Evolutionary conservation across 2,888 invertebrate genomes (phyloP).

Genomic region (Thereva unica): DNA sequence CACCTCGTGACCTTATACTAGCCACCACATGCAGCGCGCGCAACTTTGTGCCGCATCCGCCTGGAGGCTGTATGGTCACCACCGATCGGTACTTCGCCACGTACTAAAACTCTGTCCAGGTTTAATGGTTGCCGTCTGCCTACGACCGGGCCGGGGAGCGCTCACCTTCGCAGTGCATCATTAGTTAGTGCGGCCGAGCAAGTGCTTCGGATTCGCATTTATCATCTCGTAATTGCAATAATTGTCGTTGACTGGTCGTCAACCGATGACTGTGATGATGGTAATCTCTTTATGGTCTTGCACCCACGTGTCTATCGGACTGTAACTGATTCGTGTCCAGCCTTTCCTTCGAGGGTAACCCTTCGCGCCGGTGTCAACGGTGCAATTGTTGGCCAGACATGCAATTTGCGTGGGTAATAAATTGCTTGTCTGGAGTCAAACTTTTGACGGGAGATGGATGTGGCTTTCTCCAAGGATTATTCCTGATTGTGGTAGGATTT

Average conservation of each 20-base stretch:
- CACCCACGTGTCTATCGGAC: slow-evolving; percentile 42
- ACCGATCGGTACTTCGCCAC: no score
- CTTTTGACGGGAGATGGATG: slow-evolving; percentile 27
- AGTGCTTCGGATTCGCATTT: slow-evolving; percentile 41
- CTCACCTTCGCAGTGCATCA: slow-evolving; percentile 1
- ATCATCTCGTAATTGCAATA: slow-evolving; percentile 42
- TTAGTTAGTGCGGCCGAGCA: slow-evolving; percentile 32
- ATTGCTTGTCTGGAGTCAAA: slow-evolving; percentile 23
- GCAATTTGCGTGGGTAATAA: slow-evolving; percentile 28
- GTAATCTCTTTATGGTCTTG: slow-evolving; percentile 41
- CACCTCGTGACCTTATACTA: slow-evolving; percentile 48
- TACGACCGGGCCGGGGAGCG: neutral
- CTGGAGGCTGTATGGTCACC: slow-evolving; percentile 6
- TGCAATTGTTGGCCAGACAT: slow-evolving; percentile 18
- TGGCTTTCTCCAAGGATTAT: slow-evolving; percentile 2
- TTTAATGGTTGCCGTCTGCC: neutral
- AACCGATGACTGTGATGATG: slow-evolving; percentile 36
- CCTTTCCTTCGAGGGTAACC: neutral
- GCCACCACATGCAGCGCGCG: slow-evolving; percentile 46
- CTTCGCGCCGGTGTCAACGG: neutral
- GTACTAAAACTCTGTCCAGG: no score
- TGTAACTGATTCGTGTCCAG: slow-evolving; percentile 42
- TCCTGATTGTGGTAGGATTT: slow-evolving; percentile 27
- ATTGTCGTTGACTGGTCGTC: slow-evolving; percentile 39
- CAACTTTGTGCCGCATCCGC: slow-evolving; percentile 46